Evolutionary conservation across 2,113 vertebrate genomes (phyloP).

Genomic region (Copsychus sechellarum): DNA sequence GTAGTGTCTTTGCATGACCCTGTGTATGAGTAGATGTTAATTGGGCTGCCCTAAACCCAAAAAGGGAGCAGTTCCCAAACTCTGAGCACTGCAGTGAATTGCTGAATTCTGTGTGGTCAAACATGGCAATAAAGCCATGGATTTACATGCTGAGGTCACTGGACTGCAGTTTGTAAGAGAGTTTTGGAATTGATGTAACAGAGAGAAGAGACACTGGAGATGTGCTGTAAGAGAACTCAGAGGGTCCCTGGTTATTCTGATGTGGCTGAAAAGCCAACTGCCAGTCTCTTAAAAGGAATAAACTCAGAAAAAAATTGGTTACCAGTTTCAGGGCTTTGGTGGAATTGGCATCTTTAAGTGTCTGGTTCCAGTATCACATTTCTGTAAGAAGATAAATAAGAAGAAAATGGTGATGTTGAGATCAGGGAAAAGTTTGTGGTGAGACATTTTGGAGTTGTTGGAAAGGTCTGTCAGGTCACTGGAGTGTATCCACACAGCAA

Average conservation of each 20-base stretch:
- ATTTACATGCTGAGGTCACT: not conserved
- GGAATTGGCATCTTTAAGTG: not conserved
- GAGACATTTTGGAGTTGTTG: not conserved
- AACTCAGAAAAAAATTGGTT: not conserved
- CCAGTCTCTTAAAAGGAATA: not conserved
- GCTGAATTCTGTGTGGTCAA: not conserved
- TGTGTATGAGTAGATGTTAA: not conserved
- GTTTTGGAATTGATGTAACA: not conserved
- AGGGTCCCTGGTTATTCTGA: not conserved
- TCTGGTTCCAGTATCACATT: not conserved
- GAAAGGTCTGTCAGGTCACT: not conserved
- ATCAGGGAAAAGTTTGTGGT: not conserved
- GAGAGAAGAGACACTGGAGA: not conserved
- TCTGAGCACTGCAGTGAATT: not conserved
- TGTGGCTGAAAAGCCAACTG: not conserved
- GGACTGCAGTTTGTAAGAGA: not conserved
- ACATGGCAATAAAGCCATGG: fast-evolving
- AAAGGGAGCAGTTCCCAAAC: fast-evolving
- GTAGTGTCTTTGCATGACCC: not conserved
- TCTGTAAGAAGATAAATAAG: not conserved
- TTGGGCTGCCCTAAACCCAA: not conserved
- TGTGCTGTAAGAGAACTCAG: not conserved
- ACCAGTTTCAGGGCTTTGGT: not conserved
- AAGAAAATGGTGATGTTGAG: not conserved
- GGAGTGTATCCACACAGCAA: not conserved